Percentiles rank a stretch among this genome's conserved stretches.
Evolutionary conservation across 2,113 vertebrate genomes (phyloP).

Genomic region (Dicentrarchus labrax): DNA sequence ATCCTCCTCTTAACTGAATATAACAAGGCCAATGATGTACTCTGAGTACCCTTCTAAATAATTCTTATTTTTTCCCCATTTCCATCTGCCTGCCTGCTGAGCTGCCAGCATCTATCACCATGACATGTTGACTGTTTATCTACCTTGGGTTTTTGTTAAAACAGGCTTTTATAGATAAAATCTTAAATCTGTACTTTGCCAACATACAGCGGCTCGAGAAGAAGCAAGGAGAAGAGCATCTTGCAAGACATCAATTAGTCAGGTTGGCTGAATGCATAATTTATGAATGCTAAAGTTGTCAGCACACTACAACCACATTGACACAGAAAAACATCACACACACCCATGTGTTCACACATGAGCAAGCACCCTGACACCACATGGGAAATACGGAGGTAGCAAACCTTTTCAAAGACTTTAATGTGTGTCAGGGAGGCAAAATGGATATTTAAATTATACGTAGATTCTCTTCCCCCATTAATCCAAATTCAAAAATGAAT

Average conservation of each 20-base stretch:
- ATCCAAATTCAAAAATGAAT: not conserved
- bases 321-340: not conserved
- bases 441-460: conserved; percentile 4
- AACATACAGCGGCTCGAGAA: not conserved
- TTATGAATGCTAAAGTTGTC: conserved; percentile 32
- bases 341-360: conserved; percentile 25
- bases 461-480: conserved; percentile 1
- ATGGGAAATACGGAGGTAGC: conserved; percentile 19
- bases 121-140: conserved; percentile 19
- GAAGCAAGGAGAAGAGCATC: conserved; percentile 10
- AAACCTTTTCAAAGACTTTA: conserved; percentile 28
- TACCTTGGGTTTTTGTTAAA: conserved; percentile 16
- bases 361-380: not conserved
- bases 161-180: not conserved
- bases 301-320: conserved; percentile 16
- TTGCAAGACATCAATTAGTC: conserved; percentile 51
- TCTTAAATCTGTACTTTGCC: not conserved
- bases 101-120: not conserved
- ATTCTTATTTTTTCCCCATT: conserved; percentile 2
- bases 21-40: conserved; percentile 12
- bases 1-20: not conserved
- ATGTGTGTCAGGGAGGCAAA: not conserved
- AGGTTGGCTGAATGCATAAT: conserved; percentile 54
- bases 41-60: not conserved
- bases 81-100: conserved; percentile 19